Evolutionary conservation across 2,797 vertebrate genomes (phyloP).

Genomic region (Aeoliscus strigatus): DNA sequence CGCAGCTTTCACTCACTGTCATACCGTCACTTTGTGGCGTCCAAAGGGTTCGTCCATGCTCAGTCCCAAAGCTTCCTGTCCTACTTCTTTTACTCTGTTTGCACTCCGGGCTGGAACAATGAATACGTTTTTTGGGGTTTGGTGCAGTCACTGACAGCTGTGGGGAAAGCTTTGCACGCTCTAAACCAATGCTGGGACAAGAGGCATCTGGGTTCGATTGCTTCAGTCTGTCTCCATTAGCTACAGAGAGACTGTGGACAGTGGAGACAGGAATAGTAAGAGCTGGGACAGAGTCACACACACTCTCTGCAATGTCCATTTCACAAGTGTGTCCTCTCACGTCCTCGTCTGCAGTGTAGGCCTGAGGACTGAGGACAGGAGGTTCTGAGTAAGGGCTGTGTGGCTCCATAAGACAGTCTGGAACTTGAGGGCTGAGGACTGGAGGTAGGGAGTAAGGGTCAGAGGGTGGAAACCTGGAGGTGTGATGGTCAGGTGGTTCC

Average conservation of each 20-base stretch:
- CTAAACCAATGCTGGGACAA: constrained; percentile 4
- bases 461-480: constrained; percentile 4
- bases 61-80: background rate
- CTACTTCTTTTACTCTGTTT: constrained; percentile 55
- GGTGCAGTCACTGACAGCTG: background rate
- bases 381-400: constrained; percentile 45
- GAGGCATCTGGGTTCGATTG: background rate
- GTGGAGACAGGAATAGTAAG: background rate
- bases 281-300: background rate
- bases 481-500: constrained; percentile 15
- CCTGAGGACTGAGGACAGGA: constrained; percentile 60
- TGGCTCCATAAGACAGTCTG: constrained; percentile 9
- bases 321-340: constrained; percentile 11
- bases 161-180: background rate
- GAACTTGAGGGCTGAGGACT: constrained; percentile 61
- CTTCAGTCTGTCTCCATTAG: constrained; percentile 1
- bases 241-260: background rate
- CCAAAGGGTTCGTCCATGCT: constrained; percentile 3
- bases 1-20: constrained; percentile 1
- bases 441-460: constrained; percentile 55
- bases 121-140: constrained; percentile 64
- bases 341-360: constrained; percentile 13
- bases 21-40: constrained; percentile 5
- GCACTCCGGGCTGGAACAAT: constrained; percentile 47
- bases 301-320: constrained; percentile 12